Base-by-base conservation (phyloP, 1,140 invertebrate species). In the Mactra quadrangularis region DNA sequence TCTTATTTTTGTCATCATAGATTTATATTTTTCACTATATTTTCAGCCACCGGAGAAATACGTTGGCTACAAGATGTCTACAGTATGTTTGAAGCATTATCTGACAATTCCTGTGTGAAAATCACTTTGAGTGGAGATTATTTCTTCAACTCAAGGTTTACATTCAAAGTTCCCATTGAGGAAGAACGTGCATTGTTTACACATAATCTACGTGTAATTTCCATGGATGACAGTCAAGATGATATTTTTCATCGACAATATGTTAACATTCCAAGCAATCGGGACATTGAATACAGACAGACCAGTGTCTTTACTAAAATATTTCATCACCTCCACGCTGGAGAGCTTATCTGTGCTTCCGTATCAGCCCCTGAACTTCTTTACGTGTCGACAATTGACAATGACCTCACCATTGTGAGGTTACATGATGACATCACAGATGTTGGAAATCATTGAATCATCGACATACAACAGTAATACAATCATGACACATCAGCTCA, bases 371-470 rank as follows among this genome's bases (percentile, higher is more conserved):
- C 71, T 13, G 71, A 57, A 27, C 71, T 74, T 38, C 45, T 74
- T 31, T 74, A 74, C 31, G 53, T 41, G 38, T 55, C 71, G 19
- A 9, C 29, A 17, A 35, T 74, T 19, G 71, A 74, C 53, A 74
- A 74, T 47, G 71, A 59, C 11, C 38, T 41, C 15, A 41, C 38
- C 6, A 41, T 41, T 6, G 38, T 41, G 38, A 41, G 38, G 15
- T 15, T 41, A 7, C 6, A 41, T 41, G 38, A 41, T 15, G 38
- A n/a, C n/a, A n/a, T n/a, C n/a, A n/a, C n/a, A n/a, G n/a, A n/a
- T n/a, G n/a, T n/a, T n/a, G n/a, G n/a, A n/a, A n/a, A n/a, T n/a
- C n/a, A n/a, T n/a, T n/a, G n/a, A n/a, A n/a, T n/a, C n/a, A n/a
- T n/a, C n/a, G n/a, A n/a, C n/a, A n/a, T n/a, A n/a, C n/a, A n/a